These are phyloP conservation scores for Silurus asotus DNA, from an alignment of 2,113 vertebrate genomes.

Conservation along the genomic window DNA sequence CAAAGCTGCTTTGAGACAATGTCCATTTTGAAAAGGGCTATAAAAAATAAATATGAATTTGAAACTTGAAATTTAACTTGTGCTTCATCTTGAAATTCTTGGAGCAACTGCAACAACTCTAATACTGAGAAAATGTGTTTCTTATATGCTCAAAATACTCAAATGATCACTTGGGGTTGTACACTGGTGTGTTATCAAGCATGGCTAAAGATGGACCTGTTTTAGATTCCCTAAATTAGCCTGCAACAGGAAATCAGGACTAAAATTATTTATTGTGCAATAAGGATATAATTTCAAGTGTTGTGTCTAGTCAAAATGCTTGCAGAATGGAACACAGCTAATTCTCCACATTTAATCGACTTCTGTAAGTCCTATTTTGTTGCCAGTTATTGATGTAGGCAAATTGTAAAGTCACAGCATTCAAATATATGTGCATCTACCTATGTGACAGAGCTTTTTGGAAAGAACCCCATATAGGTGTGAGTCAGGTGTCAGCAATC, in stretches of 20 bases:
- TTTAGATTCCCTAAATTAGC: neutral
- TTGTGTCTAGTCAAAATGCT: neutral
- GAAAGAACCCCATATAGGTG: neutral
- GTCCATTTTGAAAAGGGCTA: no score
- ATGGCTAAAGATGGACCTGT: neutral
- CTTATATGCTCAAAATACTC: neutral
- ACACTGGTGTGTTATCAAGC: neutral
- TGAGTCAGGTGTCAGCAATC: neutral
- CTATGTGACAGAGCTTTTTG: neutral
- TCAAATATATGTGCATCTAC: neutral
- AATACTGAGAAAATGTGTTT: neutral
- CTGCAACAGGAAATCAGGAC: neutral
- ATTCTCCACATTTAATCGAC: neutral
- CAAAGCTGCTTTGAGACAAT: no score
- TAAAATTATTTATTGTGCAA: neutral
- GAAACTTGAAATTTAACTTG: neutral
- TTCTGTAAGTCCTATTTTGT: slow-evolving; percentile 1
- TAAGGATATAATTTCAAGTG: neutral
- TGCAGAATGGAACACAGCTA: neutral
- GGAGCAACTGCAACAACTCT: neutral
- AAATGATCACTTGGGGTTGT: neutral
- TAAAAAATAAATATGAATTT: no score
- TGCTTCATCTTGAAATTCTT: neutral
- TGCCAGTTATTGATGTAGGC: neutral
- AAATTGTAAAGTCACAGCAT: neutral